Base-by-base conservation (phyloP, 64 coral and sea anemone species). In the Pachyseris speciosa region DNA sequence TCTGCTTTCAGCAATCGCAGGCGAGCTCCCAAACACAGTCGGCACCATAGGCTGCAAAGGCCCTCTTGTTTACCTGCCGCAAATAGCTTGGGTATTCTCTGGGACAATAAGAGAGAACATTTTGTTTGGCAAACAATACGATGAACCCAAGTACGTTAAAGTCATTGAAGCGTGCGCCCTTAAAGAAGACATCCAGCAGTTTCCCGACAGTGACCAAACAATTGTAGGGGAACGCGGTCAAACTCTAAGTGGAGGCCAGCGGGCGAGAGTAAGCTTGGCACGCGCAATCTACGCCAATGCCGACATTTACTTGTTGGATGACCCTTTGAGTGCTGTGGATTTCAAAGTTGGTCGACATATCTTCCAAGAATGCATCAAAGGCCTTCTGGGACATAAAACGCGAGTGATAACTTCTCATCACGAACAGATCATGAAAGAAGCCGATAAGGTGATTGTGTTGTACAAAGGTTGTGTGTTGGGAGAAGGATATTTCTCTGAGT, bases 241-340 rank as follows among this genome's bases (percentile, higher is more conserved):
- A 37, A 10, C 65, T 65, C 57, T 84, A 3, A 84, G 80, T 84
- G 80, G 80, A 41, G 80, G 80, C 12, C 71, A 74, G 71, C 41
- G 22, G 71, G 71, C 71, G n/a, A 42, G 71, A 45, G 71, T 74
- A 28, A 74, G 39, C 22, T n/a, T 74, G 20, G 71, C 71, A 15
- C 39, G 71, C 41, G 71, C 71, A 45, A 41, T 74, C 3, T 74
- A 74, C 27, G 41, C 71, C 2, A 24, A 42, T 74, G 71, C 41
- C 3, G 71, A 74, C n/a, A 10, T 84, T 2, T 84, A 66, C 80
- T 37, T 84, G 17, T 40, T 84, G 20, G 80, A 84, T 34, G 57
- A 84, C 9, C 71, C 71, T 12, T 41, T 74, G 8, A 74, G 71
- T 13, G 71, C 71, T 74, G 71, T 74, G n/a, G 80, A 84, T 9